Conservation (phyloP, 2,113 vertebrate species). For the Todiramphus saurophagus region DNA sequence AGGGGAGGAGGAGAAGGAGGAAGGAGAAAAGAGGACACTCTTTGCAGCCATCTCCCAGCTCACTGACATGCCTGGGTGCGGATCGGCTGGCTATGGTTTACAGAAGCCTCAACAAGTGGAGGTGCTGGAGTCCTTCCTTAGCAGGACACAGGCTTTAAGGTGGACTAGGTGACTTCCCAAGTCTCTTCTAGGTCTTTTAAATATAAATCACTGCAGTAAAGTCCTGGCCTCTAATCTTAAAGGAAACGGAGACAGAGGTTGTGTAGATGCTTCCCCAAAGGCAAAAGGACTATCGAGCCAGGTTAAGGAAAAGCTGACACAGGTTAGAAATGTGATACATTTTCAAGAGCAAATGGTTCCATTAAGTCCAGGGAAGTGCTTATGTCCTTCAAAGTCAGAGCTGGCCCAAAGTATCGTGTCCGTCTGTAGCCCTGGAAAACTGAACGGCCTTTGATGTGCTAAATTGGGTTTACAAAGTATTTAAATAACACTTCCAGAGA, state of each 20-base stretch:
- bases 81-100: neutral
- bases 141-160: fast-evolving
- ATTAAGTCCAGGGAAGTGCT: neutral
- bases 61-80: neutral
- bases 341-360: neutral
- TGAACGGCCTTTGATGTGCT: neutral
- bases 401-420: neutral
- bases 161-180: neutral
- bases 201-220: neutral
- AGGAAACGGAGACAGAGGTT: fast-evolving
- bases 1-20: neutral
- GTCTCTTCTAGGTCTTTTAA: neutral
- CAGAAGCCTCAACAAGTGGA: neutral
- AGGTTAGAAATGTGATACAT: neutral
- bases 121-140: neutral
- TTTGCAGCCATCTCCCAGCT: fast-evolving
- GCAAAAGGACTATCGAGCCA: neutral
- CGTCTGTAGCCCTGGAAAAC: neutral
- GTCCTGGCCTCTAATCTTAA: neutral
- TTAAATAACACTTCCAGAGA: neutral
- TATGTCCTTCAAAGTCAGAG: neutral
- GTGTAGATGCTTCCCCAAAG: neutral
- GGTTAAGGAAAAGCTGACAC: neutral
- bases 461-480: neutral
- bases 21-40: neutral